Evolutionary conservation across 2,797 vertebrate species (phyloP).

Genomic region (Spheniscus humboldti): DNA sequence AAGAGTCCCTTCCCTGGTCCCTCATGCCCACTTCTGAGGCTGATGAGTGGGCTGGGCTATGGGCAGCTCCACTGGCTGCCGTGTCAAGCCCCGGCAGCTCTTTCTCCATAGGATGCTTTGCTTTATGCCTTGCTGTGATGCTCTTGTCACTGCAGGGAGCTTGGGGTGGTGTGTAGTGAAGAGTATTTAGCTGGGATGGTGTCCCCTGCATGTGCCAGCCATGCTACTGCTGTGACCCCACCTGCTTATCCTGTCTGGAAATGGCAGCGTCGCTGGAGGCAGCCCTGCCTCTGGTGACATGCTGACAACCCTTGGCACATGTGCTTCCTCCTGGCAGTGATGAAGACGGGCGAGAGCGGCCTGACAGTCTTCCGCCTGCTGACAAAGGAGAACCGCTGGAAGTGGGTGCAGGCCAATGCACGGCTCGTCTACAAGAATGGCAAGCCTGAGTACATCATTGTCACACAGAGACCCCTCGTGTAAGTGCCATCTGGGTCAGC

Average conservation of each 20-base stretch:
- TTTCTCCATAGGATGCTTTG: background rate
- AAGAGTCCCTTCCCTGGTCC: background rate
- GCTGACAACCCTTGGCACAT: fast-evolving
- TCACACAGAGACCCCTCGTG: constrained; percentile 85
- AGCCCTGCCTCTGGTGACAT: background rate
- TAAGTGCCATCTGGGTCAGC: constrained; percentile 49
- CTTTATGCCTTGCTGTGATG: background rate
- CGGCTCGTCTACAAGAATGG: constrained; percentile 82
- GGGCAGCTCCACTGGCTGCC: background rate
- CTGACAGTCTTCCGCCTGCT: constrained; percentile 85
- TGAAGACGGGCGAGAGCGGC: constrained; percentile 83
- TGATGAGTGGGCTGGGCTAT: background rate
- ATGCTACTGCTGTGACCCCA: background rate
- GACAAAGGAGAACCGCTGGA: constrained; percentile 84
- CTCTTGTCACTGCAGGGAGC: background rate
- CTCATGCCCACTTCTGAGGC: background rate
- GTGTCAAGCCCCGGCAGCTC: background rate
- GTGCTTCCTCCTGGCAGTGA: constrained; percentile 64
- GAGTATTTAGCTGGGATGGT: background rate
- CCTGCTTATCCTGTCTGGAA: background rate
- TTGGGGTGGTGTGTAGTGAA: background rate
- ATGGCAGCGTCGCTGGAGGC: fast-evolving
- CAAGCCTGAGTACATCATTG: constrained; percentile 84
- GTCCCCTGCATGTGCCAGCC: background rate
- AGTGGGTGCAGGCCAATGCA: constrained; percentile 86